Conservation (phyloP, 2,888 invertebrate genomes). For the Trichopria drosophilae region DNA sequence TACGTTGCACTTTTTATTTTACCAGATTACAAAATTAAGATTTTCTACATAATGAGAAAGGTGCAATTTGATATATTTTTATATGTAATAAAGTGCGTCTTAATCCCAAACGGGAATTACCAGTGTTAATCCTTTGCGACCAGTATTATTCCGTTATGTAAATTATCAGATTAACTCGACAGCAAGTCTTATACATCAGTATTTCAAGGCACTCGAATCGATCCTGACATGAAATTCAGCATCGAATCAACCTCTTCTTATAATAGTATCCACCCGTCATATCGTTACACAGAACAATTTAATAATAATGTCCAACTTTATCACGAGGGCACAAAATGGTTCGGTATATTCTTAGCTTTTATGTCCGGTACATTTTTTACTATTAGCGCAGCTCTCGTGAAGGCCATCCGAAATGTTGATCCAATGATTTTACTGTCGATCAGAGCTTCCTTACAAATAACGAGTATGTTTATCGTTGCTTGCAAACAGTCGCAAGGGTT, state of each 20-base stretch:
- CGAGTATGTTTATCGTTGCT: slow-evolving; percentile 53
- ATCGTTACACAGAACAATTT: slow-evolving; percentile 52
- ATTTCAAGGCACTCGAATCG: slow-evolving; percentile 1
- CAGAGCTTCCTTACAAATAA: slow-evolving; percentile 55
- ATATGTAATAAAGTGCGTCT: no score
- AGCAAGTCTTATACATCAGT: neutral
- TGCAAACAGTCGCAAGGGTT: slow-evolving; percentile 48
- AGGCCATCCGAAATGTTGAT: slow-evolving; percentile 56
- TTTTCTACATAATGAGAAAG: slow-evolving; percentile 13
- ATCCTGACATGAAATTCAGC: slow-evolving; percentile 48
- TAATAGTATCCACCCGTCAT: slow-evolving; percentile 52
- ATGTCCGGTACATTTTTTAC: slow-evolving; percentile 60
- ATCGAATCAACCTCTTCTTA: slow-evolving; percentile 50
- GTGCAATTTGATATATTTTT: no score
- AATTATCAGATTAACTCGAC: neutral
- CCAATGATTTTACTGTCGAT: slow-evolving; percentile 59
- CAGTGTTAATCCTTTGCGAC: neutral
- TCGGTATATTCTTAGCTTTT: slow-evolving; percentile 58
- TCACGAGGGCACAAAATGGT: slow-evolving; percentile 53
- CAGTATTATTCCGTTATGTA: neutral
- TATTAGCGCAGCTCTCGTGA: slow-evolving; percentile 58
- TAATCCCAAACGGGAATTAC: slow-evolving; percentile 7
- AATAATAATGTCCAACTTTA: slow-evolving; percentile 49
- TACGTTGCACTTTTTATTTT: slow-evolving; percentile 16
- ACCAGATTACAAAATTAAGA: slow-evolving; percentile 12